phyloP scores from a whole-genome alignment of 1,140 invertebrate genomes.

The Asobara japonica region DNA sequence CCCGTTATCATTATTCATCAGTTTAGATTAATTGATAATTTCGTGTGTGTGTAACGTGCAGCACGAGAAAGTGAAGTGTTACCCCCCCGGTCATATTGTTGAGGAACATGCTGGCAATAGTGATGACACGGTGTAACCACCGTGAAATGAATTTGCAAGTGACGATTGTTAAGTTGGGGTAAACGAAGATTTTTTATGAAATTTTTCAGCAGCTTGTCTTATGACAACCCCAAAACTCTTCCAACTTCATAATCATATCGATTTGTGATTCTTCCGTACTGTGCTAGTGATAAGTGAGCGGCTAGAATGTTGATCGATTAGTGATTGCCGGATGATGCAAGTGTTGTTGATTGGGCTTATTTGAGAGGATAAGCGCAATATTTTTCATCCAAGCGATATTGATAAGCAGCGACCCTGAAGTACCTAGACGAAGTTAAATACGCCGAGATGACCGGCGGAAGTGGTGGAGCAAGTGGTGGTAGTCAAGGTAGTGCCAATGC shows the following conservation, averaged over 20 bases:
- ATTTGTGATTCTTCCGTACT: too few species aligned
- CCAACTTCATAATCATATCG: too few species aligned
- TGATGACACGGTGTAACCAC: too few species aligned
- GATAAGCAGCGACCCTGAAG: conserved; percentile 42
- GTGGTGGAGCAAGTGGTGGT: conserved; percentile 53
- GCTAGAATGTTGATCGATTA: background rate
- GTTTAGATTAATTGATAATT: background rate
- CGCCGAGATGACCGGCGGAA: conserved; percentile 65
- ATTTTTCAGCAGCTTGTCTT: too few species aligned
- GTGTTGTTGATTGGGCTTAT: background rate
- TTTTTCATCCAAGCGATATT: background rate
- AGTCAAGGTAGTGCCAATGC: conserved; percentile 57
- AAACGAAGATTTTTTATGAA: too few species aligned
- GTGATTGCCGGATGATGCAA: background rate
- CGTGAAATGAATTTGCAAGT: too few species aligned
- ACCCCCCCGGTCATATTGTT: background rate
- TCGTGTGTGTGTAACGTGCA: background rate
- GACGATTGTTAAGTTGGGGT: too few species aligned
- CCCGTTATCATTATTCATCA: background rate
- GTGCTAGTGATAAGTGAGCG: too few species aligned
- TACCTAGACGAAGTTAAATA: conserved; percentile 62
- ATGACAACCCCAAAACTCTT: too few species aligned
- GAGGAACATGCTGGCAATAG: background rate
- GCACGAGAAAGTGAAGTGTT: background rate
- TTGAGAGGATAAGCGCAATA: background rate